phyloP scores from a whole-genome alignment of 2,888 invertebrate species.

The Caenorhabditis macrosperma region DNA sequence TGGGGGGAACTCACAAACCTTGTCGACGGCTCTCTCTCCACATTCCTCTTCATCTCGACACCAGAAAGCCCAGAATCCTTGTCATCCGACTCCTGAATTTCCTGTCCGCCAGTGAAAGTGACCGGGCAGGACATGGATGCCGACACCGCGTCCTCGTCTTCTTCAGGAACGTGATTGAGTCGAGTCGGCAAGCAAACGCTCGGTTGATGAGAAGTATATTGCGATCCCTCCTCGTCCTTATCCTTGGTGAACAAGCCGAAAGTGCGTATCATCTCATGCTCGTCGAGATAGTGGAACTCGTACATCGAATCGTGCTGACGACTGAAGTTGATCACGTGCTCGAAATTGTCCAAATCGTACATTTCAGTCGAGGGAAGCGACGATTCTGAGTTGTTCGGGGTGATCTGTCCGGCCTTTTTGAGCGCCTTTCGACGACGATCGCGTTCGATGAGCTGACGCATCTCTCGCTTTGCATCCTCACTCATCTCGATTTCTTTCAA shows the following conservation, averaged over 20 bases:
- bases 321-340: conserved; percentile 85
- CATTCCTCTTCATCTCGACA: conserved; percentile 28
- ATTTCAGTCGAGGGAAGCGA: conserved; percentile 17
- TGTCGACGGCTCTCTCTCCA: conserved; percentile 13
- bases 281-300: conserved; percentile 92
- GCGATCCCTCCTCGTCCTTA: neutral
- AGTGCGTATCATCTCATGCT: conserved; percentile 82
- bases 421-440: conserved; percentile 50
- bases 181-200: conserved; percentile 26
- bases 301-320: conserved; percentile 91
- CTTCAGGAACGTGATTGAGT: conserved; percentile 43
- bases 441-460: conserved; percentile 55
- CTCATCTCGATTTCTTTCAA: conserved; percentile 65
- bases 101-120: conserved; percentile 19
- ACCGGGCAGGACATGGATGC: conserved; percentile 7
- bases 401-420: conserved; percentile 31
- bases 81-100: conserved; percentile 24
- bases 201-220: conserved; percentile 13
- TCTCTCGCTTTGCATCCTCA: conserved; percentile 64
- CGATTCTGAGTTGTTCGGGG: conserved; percentile 37
- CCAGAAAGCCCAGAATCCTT: conserved; percentile 66
- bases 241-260: conserved; percentile 62
- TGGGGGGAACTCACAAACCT: conserved; percentile 38
- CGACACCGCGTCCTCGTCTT: conserved; percentile 38
- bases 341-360: conserved; percentile 83